Conservation (phyloP, 92 coral and sea anemone species). For the Heliopora coerulea region DNA sequence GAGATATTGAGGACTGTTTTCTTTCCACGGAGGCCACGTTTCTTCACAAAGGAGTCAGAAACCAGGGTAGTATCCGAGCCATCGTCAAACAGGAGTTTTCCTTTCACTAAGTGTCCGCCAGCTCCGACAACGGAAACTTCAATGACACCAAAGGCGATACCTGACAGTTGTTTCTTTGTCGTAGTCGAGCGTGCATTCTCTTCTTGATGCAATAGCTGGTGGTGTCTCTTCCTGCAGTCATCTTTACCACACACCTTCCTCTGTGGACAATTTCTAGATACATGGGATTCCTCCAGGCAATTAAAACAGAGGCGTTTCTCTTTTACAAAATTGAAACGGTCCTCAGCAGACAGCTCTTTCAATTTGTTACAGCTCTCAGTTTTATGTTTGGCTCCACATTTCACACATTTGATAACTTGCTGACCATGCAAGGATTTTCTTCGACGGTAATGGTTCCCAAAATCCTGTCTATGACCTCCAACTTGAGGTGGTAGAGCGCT, state of each 20-base stretch:
- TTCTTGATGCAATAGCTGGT: slow-evolving; percentile 53
- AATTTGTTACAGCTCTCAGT: slow-evolving; percentile 56
- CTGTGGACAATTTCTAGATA: slow-evolving; percentile 43
- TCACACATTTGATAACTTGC: slow-evolving; percentile 12
- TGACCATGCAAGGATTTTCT: slow-evolving; percentile 9
- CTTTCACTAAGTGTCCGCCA: slow-evolving; percentile 4
- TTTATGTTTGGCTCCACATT: slow-evolving; percentile 44
- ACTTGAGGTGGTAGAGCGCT: slow-evolving; percentile 23
- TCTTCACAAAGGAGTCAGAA: slow-evolving; percentile 14
- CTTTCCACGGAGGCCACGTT: slow-evolving; percentile 18
- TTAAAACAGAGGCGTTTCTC: slow-evolving; percentile 58
- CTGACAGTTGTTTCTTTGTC: slow-evolving; percentile 6
- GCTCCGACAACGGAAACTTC: slow-evolving; percentile 28
- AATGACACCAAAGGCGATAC: slow-evolving; percentile 22
- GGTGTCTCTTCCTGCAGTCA: slow-evolving; percentile 52
- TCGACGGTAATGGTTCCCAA: not conserved
- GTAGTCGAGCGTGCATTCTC: slow-evolving; percentile 20
- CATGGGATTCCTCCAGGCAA: slow-evolving; percentile 58
- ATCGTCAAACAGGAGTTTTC: slow-evolving; percentile 33
- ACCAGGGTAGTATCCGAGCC: slow-evolving; percentile 31
- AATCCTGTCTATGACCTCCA: not conserved
- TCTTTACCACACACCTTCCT: slow-evolving; percentile 42
- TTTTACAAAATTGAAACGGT: slow-evolving; percentile 51
- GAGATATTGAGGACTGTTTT: slow-evolving; percentile 15
- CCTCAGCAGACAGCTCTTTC: slow-evolving; percentile 52